Evolutionary conservation across 2,888 invertebrate genomes (phyloP).

Genomic region (Perithous albicinctus): DNA sequence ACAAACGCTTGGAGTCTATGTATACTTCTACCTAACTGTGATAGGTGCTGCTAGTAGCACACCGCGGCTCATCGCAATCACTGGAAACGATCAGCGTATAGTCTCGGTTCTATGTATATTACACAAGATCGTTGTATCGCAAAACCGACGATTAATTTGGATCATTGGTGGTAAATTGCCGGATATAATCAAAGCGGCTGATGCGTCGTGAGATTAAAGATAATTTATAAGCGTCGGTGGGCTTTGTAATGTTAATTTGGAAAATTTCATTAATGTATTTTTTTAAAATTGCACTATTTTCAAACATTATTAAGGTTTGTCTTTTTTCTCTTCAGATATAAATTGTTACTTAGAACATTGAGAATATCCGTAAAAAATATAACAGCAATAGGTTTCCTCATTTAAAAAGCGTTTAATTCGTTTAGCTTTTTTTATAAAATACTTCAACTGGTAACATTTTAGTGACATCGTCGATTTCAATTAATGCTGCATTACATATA

Average conservation of each 20-base stretch:
- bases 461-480: too few species aligned
- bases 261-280: neutral
- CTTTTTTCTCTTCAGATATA: too few species aligned
- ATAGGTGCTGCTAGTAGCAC: neutral
- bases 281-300: too few species aligned
- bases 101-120: neutral
- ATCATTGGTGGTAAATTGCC: neutral
- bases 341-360: too few species aligned
- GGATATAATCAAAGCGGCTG: neutral
- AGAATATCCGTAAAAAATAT: too few species aligned
- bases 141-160: neutral
- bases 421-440: too few species aligned
- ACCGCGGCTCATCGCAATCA: constrained; percentile 7
- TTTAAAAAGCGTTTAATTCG: too few species aligned
- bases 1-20: neutral
- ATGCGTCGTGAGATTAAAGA: neutral
- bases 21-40: neutral
- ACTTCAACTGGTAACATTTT: too few species aligned
- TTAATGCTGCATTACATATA: too few species aligned
- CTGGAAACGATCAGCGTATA: constrained; percentile 17
- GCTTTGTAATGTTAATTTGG: neutral
- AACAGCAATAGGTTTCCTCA: too few species aligned
- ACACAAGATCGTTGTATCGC: neutral
- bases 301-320: too few species aligned
- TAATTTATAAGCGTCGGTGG: neutral